A percentile compares a stretch with the other conserved stretches of the same genome.
These are phyloP conservation scores for Yponomeuta cagnagella DNA, from an alignment of 2,888 invertebrate species.

Conservation along the genomic window DNA sequence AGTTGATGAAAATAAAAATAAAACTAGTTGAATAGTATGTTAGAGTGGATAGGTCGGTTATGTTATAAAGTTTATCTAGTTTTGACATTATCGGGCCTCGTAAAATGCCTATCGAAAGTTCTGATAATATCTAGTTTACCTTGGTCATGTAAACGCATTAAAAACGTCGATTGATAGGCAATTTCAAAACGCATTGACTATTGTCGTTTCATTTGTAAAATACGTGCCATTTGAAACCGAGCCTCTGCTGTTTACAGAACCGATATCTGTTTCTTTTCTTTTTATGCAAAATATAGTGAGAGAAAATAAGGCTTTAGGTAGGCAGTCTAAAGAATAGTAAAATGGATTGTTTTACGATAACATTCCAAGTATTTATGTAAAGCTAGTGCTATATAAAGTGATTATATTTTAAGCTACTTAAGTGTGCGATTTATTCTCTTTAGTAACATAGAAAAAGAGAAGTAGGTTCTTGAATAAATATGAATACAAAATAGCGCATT, in stretches of 20 bases:
- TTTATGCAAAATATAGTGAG: conserved; percentile 24
- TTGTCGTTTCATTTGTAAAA: conserved; percentile 50
- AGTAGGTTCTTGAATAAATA: not conserved
- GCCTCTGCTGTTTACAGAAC: conserved; percentile 28
- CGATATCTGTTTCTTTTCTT: conserved; percentile 38
- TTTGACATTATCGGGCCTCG: not conserved
- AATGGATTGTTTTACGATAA: conserved; percentile 44
- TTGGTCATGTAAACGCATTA: conserved; percentile 38
- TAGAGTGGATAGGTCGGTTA: not conserved
- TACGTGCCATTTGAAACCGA: conserved; percentile 40
- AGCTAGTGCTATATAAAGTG: conserved; percentile 10
- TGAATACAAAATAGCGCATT: not conserved
- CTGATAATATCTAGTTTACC: not conserved
- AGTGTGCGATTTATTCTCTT: not conserved
- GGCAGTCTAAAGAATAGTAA: conserved; percentile 51
- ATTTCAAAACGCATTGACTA: conserved; percentile 54
- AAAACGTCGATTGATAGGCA: conserved; percentile 63
- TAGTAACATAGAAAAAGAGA: not conserved
- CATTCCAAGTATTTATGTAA: conserved; percentile 32
- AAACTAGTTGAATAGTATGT: not conserved
- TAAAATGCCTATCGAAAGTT: not conserved
- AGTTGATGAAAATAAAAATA: not conserved
- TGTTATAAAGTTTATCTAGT: not conserved
- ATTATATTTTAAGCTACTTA: conserved; percentile 11
- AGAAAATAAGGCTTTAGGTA: conserved; percentile 36